Evolutionary conservation across 2,888 invertebrate genomes (phyloP).

Genomic region (Eupelmus urozonus): DNA sequence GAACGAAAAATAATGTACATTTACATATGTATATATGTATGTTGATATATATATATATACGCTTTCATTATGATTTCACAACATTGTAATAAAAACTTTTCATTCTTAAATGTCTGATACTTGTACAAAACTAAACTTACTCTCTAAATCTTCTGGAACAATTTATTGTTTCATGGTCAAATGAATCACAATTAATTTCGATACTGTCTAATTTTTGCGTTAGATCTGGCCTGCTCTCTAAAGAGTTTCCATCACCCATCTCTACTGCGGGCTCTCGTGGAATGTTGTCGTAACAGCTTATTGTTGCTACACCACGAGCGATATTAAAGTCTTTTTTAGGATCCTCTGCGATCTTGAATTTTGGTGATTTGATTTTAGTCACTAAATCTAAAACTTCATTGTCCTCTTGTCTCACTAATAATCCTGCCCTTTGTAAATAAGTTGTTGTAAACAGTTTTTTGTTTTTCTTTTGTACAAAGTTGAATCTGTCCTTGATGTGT

Average conservation of each 20-base stretch:
- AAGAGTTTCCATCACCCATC: constrained; percentile 58
- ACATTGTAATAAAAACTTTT: constrained; percentile 50
- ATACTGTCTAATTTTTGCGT: constrained; percentile 61
- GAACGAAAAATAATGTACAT: constrained; percentile 54
- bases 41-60: constrained; percentile 33
- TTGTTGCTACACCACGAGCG: constrained; percentile 60
- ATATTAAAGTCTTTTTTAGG: constrained; percentile 62
- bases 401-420: constrained; percentile 31
- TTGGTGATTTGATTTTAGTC: constrained; percentile 61
- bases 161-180: too few species aligned
- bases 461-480: constrained; percentile 29
- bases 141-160: constrained; percentile 53
- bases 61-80: constrained; percentile 50
- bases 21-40: constrained; percentile 30
- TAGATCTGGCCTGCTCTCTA: constrained; percentile 61
- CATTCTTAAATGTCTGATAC: constrained; percentile 33
- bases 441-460: constrained; percentile 22
- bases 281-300: constrained; percentile 64
- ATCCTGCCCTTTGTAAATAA: constrained; percentile 2
- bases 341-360: constrained; percentile 65
- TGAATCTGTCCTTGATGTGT: constrained; percentile 47
- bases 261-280: constrained; percentile 58
- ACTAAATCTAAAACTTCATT: constrained; percentile 46
- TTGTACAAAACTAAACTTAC: constrained; percentile 64
- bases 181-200: constrained; percentile 51